Evolutionary conservation across 2,113 vertebrate species (phyloP).

Genomic region (Cranoglanis bouderius): DNA sequence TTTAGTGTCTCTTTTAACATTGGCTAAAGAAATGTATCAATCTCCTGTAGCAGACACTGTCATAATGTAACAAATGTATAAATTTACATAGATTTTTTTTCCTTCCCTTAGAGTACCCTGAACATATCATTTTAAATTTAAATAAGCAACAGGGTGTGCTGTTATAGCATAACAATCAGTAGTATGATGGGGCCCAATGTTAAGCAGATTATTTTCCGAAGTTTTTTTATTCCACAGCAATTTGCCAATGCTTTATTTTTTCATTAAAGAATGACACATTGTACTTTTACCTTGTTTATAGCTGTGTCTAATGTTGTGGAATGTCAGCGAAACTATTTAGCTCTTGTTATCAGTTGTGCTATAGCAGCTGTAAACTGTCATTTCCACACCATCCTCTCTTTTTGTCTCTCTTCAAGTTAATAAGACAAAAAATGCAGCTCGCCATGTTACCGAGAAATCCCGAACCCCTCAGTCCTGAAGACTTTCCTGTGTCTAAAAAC

Average conservation of each 20-base stretch:
- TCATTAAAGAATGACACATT: not conserved
- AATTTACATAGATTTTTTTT: not conserved
- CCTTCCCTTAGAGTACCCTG: not conserved
- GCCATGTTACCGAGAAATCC: not conserved
- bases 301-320: not conserved
- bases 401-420: not conserved
- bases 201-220: not conserved
- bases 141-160: not conserved
- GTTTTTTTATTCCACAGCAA: not conserved
- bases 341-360: not conserved
- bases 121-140: not conserved
- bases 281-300: not conserved
- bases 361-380: not conserved
- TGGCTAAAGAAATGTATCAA: not conserved
- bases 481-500: not conserved
- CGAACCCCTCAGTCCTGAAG: not conserved
- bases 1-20: not conserved
- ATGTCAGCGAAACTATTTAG: not conserved
- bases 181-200: not conserved
- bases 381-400: not conserved
- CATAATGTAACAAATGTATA: not conserved
- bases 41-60: not conserved
- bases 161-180: not conserved
- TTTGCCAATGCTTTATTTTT: not conserved
- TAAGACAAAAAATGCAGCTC: not conserved